Base-by-base conservation (phyloP, 2,888 invertebrate genomes). In the Tenthredo livida region DNA sequence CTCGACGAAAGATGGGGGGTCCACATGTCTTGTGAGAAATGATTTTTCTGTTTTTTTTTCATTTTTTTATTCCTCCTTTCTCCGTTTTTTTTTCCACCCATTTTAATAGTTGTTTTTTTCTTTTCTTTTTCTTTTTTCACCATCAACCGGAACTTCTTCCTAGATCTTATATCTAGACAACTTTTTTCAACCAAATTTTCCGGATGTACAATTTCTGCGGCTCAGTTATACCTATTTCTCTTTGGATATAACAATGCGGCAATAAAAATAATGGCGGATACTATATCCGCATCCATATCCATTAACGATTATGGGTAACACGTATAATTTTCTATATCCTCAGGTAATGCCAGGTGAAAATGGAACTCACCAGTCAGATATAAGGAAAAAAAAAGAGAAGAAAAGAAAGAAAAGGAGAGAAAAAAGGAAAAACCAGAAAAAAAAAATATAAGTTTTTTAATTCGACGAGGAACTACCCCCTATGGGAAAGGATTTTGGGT, bases 401-500 rank as follows among this genome's bases (percentile, higher is more conserved):
- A 21, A 86, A 29, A 61, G 58, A 86, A 29, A 54, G 58, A 5
- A 50, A n/a, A n/a, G n/a, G n/a, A n/a, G n/a, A n/a, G n/a, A n/a
- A n/a, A n/a, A n/a, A n/a, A n/a, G 50, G 6, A 84, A 86, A 75
- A 83, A n/a, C n/a, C n/a, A 61, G 58, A 86, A 29, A 54, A 50
- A 5, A 50, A 87, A 87, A 85, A 86, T 87, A 86, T 87, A 86
- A 87, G 84, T 82, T 89, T 88, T 84, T 85, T 85, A 87, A 88
- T 87, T 67, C 84, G 78, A 43, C 61, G 47, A 77, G 47, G 61
- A 43, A 67, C 86, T 88, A 88, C 90, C 92, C 92, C 92, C 90
- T 43, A 43, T 91, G 91, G 91, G 91, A 92, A 92, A 90, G 89
- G 90, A 91, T 91, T 92, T 92, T 89, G 89, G 89, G 88, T 90